These are phyloP conservation scores for Caracal caracal DNA, from an alignment of 2,113 vertebrate genomes.

Conservation along the genomic window DNA sequence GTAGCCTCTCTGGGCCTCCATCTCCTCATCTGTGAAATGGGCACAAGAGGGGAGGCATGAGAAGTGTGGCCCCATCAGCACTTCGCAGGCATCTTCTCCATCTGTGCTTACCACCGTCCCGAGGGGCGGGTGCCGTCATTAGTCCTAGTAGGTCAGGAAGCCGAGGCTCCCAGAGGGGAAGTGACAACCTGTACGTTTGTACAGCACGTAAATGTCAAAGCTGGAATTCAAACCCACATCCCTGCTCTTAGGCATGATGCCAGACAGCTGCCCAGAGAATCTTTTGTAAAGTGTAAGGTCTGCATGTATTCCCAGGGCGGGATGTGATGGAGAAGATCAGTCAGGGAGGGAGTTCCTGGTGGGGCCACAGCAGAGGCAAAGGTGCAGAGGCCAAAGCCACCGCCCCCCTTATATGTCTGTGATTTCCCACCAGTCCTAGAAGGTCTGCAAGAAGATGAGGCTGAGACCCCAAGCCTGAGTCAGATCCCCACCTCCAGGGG, in stretches of 20 bases:
- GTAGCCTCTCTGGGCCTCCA: not conserved
- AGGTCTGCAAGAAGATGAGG: not conserved
- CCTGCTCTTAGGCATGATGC: not conserved
- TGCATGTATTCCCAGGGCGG: accelerated
- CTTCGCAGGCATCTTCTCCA: not conserved
- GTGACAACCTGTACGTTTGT: too few species aligned
- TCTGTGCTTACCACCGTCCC: accelerated
- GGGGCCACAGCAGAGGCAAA: not conserved
- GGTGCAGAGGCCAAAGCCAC: accelerated
- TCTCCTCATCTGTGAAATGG: not conserved
- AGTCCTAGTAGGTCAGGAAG: not conserved
- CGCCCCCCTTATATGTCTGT: not conserved
- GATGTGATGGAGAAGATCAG: too few species aligned
- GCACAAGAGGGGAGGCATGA: not conserved
- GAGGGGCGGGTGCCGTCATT: accelerated
- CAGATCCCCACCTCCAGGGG: not conserved
- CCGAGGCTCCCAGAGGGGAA: not conserved
- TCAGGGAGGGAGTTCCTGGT: not conserved
- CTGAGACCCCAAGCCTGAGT: too few species aligned
- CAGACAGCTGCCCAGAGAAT: not conserved
- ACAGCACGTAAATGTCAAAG: not conserved
- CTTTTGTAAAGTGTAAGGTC: not conserved
- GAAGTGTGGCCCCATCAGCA: not conserved
- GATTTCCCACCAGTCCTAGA: not conserved
- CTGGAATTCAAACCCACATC: not conserved